Evolutionary conservation across 1,140 invertebrate genomes (phyloP).

Genomic region (Aphelinus atriplicis): DNA sequence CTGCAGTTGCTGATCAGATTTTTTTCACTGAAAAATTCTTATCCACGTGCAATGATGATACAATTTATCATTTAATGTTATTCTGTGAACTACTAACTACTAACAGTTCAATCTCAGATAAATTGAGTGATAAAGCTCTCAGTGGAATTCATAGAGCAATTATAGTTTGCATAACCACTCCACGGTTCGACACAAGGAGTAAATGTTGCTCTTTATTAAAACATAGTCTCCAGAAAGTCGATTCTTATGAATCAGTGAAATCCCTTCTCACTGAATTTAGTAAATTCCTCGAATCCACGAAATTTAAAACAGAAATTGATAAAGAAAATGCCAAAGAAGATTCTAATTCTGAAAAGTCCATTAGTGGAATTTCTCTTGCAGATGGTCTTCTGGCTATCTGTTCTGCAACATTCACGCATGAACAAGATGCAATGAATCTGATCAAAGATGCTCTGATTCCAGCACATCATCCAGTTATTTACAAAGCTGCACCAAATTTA

Average conservation of each 20-base stretch:
- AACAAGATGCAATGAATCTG: conserved; percentile 52
- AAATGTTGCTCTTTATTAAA: conserved; percentile 55
- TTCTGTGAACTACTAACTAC: conserved; percentile 73
- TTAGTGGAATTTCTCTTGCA: conserved; percentile 56
- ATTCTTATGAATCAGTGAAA: conserved; percentile 60
- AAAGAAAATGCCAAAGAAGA: conserved; percentile 60
- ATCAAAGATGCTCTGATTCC: conserved; percentile 70
- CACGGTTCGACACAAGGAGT: conserved; percentile 54
- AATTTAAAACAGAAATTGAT: conserved; percentile 63
- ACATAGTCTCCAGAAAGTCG: conserved; percentile 54
- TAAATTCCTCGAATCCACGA: conserved; percentile 68
- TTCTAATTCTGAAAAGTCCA: conserved; percentile 45
- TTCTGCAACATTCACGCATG: conserved; percentile 55
- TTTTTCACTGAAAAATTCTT: conserved; percentile 88
- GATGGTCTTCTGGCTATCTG: conserved; percentile 60
- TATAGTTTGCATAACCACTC: conserved; percentile 70
- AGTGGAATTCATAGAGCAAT: conserved; percentile 71
- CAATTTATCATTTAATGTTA: conserved; percentile 70
- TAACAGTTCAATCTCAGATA: conserved; percentile 71
- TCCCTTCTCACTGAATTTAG: conserved; percentile 72
- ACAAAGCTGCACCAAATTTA: conserved; percentile 65
- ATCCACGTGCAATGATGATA: conserved; percentile 75
- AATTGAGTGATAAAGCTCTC: conserved; percentile 67
- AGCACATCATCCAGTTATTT: conserved; percentile 75
- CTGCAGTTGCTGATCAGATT: conserved; percentile 77